Evolutionary conservation across 2,888 invertebrate species (phyloP).

Genomic region (Drosophila pseudotalamancana): DNA sequence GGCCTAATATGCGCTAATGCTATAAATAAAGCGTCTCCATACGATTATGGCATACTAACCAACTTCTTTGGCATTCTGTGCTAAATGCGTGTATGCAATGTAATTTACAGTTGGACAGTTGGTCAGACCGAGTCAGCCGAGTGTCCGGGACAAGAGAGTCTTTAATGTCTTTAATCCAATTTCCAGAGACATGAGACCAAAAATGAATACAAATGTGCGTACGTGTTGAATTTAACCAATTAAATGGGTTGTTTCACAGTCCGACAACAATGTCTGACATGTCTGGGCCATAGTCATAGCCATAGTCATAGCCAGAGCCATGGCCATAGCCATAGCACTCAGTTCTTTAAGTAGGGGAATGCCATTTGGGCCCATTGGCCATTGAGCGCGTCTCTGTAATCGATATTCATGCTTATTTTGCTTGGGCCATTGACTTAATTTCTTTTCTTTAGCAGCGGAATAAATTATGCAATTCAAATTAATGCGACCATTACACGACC

Average conservation of each 20-base stretch:
- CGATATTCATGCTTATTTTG: slow-evolving; percentile 74
- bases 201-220: slow-evolving; percentile 82
- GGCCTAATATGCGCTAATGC: slow-evolving; percentile 76
- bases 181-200: slow-evolving; percentile 66
- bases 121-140: slow-evolving; percentile 15
- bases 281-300: too few relatives aligned
- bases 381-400: slow-evolving; percentile 47
- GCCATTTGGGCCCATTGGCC: slow-evolving; percentile 44
- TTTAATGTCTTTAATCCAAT: slow-evolving; percentile 78
- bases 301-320: too few relatives aligned
- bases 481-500: slow-evolving; percentile 65
- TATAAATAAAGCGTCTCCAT: slow-evolving; percentile 73
- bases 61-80: slow-evolving; percentile 47
- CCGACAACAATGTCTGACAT: slow-evolving; percentile 30
- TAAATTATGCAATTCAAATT: slow-evolving; percentile 80
- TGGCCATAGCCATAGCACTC: slow-evolving; percentile 20
- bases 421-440: slow-evolving; percentile 75
- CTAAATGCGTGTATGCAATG: slow-evolving; percentile 49
- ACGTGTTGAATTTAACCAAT: slow-evolving; percentile 83
- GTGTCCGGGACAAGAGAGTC: slow-evolving; percentile 38
- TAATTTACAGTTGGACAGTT: slow-evolving; percentile 72
- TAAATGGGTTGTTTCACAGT: slow-evolving; percentile 75
- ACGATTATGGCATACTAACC: slow-evolving; percentile 78
- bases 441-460: slow-evolving; percentile 61
- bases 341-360: slow-evolving; percentile 25